These are phyloP conservation scores for Rhynchotus rufescens DNA, from an alignment of 2,797 vertebrate species.

Conservation along the genomic window DNA sequence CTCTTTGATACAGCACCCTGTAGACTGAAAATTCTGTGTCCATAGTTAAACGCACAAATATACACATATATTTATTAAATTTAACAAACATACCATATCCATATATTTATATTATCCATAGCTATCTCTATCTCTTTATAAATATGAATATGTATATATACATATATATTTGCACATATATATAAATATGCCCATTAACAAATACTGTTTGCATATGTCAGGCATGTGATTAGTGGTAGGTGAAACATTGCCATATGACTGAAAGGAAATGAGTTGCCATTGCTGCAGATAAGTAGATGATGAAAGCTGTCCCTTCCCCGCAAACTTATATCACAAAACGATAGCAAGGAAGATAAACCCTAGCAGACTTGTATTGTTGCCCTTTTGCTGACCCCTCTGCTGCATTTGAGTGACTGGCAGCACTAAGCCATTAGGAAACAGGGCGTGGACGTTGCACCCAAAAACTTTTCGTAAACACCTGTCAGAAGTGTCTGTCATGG, in stretches of 20 bases:
- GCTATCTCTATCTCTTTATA: neutral
- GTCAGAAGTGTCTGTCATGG: neutral
- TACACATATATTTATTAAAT: neutral
- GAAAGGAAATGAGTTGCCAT: neutral
- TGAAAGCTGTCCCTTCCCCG: neutral
- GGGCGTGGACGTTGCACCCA: neutral
- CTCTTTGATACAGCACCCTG: neutral
- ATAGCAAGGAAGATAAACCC: neutral
- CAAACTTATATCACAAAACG: neutral
- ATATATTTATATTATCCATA: neutral
- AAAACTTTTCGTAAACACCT: neutral
- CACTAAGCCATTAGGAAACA: neutral
- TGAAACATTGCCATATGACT: neutral
- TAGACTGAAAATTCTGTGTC: neutral
- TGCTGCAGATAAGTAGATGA: neutral
- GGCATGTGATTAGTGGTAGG: neutral
- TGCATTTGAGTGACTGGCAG: neutral
- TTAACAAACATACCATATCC: neutral
- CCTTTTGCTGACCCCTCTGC: neutral
- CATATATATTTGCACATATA: no score
- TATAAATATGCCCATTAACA: neutral
- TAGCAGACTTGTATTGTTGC: neutral
- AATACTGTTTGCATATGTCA: neutral
- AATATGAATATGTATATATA: neutral
- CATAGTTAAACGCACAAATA: neutral